Evolutionary conservation across 37 sponge, comb jelly and placozoan species (phyloP).

Genomic region (Beroe forskalii): DNA sequence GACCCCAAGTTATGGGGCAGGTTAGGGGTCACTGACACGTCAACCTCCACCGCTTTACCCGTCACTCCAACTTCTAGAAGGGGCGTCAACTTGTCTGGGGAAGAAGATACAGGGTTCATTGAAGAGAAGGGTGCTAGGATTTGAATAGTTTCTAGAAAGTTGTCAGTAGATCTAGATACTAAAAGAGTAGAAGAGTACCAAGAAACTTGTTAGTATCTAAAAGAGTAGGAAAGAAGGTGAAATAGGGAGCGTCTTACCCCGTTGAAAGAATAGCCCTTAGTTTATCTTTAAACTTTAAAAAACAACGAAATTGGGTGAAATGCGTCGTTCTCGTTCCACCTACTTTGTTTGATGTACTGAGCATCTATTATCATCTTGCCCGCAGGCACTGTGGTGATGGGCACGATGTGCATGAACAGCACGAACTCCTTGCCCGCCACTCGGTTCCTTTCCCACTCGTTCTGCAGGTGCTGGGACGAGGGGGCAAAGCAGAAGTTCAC

Average conservation of each 20-base stretch:
- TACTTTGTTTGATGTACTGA: constrained; percentile 58
- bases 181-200: no score
- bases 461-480: constrained; percentile 47
- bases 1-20: not conserved
- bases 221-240: no score
- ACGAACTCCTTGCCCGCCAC: constrained; percentile 49
- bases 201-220: no score
- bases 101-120: no score
- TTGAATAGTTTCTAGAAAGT: no score
- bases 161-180: no score
- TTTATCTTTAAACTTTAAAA: no score
- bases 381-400: constrained; percentile 51
- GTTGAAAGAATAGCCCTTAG: no score
- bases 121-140: no score
- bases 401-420: constrained; percentile 64
- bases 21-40: constrained; percentile 5
- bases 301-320: no score
- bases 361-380: constrained; percentile 62
- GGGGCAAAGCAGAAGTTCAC: constrained; percentile 63
- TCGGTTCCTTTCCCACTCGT: constrained; percentile 15
- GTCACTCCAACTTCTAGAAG: constrained; percentile 55
- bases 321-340: no score
- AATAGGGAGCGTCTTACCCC: no score
- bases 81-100: constrained; percentile 51
- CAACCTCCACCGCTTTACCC: constrained; percentile 31